phyloP scores from a whole-genome alignment of 2,113 vertebrate species.

The Stigmatopora nigra region DNA sequence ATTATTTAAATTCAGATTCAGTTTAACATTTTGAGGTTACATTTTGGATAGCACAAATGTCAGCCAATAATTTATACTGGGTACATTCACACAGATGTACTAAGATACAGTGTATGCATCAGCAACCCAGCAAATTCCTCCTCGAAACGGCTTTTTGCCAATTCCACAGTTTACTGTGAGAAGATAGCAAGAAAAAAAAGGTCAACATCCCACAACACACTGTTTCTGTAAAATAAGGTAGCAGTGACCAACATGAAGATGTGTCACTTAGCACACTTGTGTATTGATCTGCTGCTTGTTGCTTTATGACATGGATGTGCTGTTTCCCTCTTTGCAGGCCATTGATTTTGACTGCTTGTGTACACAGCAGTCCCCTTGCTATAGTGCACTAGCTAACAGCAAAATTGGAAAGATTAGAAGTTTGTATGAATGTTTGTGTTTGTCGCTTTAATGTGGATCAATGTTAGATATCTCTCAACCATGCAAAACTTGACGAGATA shows the following conservation, averaged over 20 bases:
- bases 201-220: no score
- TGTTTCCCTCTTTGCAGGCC: slow-evolving; percentile 16
- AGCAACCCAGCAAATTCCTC: no score
- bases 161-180: no score
- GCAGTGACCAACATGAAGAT: slow-evolving; percentile 21
- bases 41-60: no score
- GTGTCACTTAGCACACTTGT: slow-evolving; percentile 16
- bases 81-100: no score
- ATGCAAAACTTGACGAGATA: slow-evolving; percentile 11
- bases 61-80: no score
- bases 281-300: slow-evolving; percentile 19
- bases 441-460: slow-evolving; percentile 17
- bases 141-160: no score
- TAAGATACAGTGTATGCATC: no score
- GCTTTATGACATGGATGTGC: slow-evolving; percentile 26
- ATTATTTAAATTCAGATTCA: no score
- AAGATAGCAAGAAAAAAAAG: no score
- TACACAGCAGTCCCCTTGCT: slow-evolving; percentile 16
- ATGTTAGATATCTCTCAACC: background rate
- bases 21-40: no score
- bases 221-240: background rate
- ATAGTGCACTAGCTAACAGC: slow-evolving; percentile 19
- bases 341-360: slow-evolving; percentile 29
- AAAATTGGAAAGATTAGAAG: slow-evolving; percentile 8
- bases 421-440: background rate